Conservation (phyloP, 2,888 invertebrate species). For the Clusia tigrina region DNA sequence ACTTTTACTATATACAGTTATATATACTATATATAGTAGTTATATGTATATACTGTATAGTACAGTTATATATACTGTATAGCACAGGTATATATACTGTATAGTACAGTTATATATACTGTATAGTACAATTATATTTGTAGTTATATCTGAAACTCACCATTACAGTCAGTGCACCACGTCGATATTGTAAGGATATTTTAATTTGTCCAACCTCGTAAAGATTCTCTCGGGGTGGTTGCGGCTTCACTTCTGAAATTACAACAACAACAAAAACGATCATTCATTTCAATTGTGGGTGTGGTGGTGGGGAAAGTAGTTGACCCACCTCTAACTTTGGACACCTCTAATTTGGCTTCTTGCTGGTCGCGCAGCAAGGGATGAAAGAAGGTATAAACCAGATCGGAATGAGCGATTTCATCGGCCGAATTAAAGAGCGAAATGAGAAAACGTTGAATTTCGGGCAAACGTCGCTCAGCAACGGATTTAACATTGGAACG, state of each 20-base stretch:
- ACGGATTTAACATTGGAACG: conserved; percentile 95
- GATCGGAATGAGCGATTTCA: conserved; percentile 93
- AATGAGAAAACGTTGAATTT: conserved; percentile 87
- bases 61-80: no score
- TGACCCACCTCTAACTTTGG: conserved; percentile 77
- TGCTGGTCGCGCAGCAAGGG: conserved; percentile 93
- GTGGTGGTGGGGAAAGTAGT: background rate
- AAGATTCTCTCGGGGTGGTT: conserved; percentile 58
- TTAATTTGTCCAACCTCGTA: conserved; percentile 77
- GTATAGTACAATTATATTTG: no score
- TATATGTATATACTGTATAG: no score
- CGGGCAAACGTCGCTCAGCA: conserved; percentile 88
- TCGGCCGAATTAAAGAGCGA: conserved; percentile 87
- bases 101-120: no score
- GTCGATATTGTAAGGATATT: conserved; percentile 78
- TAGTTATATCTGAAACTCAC: conserved; percentile 66
- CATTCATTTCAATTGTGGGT: background rate
- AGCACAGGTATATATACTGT: no score
- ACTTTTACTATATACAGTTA: no score
- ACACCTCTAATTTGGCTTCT: conserved; percentile 81
- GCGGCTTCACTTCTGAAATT: conserved; percentile 49
- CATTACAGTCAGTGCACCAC: conserved; percentile 80
- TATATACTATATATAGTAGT: no score
- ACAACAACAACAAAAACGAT: background rate
- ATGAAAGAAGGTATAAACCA: conserved; percentile 99